Percentiles rank a stretch among this genome's conserved stretches.
phyloP scores from a whole-genome alignment of 2,888 invertebrate genomes.

The Odontothrips loti region DNA sequence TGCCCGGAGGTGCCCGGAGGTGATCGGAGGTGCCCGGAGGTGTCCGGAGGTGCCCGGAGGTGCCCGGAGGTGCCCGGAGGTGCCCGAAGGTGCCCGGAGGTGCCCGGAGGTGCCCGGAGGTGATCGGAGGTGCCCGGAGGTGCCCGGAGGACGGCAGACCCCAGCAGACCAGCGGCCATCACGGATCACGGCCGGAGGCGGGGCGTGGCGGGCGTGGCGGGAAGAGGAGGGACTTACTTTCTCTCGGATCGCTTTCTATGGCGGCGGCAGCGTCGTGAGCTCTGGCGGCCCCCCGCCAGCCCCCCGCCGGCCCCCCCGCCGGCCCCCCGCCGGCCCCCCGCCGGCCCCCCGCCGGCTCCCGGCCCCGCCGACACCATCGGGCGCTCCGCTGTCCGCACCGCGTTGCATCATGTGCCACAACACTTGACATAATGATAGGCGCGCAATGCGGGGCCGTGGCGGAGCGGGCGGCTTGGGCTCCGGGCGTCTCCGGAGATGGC shows the following conservation, averaged over 20 bases:
- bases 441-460: background rate
- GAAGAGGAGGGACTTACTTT: background rate
- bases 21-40: too few relatives aligned
- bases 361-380: background rate
- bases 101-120: too few relatives aligned
- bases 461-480: background rate
- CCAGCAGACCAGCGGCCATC: too few relatives aligned
- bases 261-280: background rate
- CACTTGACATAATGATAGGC: slow-evolving; percentile 18
- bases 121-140: too few relatives aligned
- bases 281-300: background rate
- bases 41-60: too few relatives aligned
- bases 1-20: too few relatives aligned
- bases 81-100: too few relatives aligned
- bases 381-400: background rate
- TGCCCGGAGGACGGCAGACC: too few relatives aligned
- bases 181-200: too few relatives aligned
- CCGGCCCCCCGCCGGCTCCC: background rate
- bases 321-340: background rate
- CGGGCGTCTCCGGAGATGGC: too few relatives aligned
- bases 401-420: slow-evolving; percentile 25
- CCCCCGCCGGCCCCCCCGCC: background rate
- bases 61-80: too few relatives aligned
- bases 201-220: background rate
- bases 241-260: slow-evolving; percentile 20